Percentiles rank a stretch among this genome's conserved stretches.
These are phyloP conservation scores for Synanthedon tipuliformis DNA, from an alignment of 2,888 invertebrate species.

Conservation along the genomic window DNA sequence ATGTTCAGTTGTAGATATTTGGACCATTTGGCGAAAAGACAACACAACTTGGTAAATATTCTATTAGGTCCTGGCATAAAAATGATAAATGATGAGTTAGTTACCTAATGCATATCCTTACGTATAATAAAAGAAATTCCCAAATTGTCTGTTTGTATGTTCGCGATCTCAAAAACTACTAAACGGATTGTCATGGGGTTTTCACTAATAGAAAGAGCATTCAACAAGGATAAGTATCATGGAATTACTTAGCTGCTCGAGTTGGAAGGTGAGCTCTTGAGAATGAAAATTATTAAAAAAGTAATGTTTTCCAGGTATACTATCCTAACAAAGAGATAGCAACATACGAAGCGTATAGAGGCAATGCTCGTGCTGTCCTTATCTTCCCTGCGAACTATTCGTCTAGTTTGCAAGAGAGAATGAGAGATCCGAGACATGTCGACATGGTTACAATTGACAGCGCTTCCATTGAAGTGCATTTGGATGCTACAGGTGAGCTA, in stretches of 20 bases:
- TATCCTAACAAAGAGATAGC: conserved; percentile 73
- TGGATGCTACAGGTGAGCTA: conserved; percentile 86
- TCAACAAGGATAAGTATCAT: no score
- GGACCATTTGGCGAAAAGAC: conserved; percentile 74
- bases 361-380: conserved; percentile 82
- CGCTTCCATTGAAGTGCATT: conserved; percentile 77
- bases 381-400: conserved; percentile 84
- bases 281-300: neutral
- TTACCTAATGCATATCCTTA: no score
- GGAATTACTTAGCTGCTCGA: no score
- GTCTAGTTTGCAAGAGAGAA: conserved; percentile 70
- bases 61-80: neutral
- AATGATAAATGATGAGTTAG: no score
- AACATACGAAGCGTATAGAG: conserved; percentile 73
- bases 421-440: conserved; percentile 70
- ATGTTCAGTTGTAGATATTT: conserved; percentile 84
- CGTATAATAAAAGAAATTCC: no score
- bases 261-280: neutral
- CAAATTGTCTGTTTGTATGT: no score
- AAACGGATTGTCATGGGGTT: no score
- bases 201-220: no score
- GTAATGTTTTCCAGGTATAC: conserved; percentile 42
- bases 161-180: no score
- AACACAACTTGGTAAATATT: conserved; percentile 74
- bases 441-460: conserved; percentile 68